Conservation (phyloP, 2,113 vertebrate species). For the Catharus bicknelli region DNA sequence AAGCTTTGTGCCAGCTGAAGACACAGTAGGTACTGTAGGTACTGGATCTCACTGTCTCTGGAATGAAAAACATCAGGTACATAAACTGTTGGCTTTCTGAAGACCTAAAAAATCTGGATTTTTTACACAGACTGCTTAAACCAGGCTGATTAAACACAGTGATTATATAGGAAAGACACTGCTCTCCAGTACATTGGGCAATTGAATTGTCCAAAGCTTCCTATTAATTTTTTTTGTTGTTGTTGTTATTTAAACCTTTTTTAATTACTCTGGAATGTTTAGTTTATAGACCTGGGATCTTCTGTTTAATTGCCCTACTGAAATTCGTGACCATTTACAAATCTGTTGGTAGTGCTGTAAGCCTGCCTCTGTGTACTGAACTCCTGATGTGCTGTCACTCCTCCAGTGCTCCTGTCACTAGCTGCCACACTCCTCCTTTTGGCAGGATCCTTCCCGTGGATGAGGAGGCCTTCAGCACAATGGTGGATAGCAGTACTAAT, state of each 20-base stretch:
- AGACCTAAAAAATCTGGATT: not conserved
- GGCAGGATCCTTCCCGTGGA: not conserved
- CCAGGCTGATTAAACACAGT: not conserved
- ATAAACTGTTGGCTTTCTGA: not conserved
- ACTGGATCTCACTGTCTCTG: not conserved
- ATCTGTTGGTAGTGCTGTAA: not conserved
- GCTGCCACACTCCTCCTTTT: not conserved
- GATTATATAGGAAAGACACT: not conserved
- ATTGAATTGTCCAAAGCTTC: not conserved
- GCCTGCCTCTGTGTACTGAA: not conserved
- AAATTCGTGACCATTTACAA: not conserved
- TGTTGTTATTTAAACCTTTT: not conserved
- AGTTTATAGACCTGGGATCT: not conserved
- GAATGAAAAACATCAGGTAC: not conserved
- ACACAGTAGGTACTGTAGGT: accelerated
- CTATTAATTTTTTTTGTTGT: not conserved
- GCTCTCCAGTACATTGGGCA: not conserved
- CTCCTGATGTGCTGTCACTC: not conserved
- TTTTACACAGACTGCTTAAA: not conserved
- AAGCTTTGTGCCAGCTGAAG: not conserved
- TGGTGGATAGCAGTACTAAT: not conserved
- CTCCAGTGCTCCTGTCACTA: not conserved
- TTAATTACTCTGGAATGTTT: not conserved
- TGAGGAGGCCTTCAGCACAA: not conserved
- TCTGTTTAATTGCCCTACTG: not conserved